Conservation (phyloP, 2,888 invertebrate species). For the Amblyjoppa proteus region DNA sequence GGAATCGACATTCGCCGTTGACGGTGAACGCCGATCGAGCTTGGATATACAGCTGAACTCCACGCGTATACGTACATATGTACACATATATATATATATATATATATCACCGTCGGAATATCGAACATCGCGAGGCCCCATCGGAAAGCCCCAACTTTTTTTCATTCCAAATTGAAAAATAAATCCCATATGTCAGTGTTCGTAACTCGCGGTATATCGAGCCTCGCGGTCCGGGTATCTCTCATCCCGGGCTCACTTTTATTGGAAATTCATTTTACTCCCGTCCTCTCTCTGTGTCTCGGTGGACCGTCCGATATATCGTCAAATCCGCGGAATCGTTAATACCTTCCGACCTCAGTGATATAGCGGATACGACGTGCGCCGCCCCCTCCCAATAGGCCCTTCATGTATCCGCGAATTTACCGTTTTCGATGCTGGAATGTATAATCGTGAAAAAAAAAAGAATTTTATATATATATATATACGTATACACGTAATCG, state of each 20-base stretch:
- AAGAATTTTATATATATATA: background rate
- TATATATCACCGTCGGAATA: background rate
- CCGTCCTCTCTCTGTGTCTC: slow-evolving; percentile 4
- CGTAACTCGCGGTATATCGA: slow-evolving; percentile 49
- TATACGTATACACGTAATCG: background rate
- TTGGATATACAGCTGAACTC: background rate
- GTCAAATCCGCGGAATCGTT: slow-evolving; percentile 58
- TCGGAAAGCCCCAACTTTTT: slow-evolving; percentile 29
- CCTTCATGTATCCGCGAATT: slow-evolving; percentile 2
- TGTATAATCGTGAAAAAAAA: background rate
- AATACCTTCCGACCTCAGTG: slow-evolving; percentile 36
- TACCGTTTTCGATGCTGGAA: background rate
- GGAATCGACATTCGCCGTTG: background rate
- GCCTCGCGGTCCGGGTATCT: slow-evolving; percentile 41
- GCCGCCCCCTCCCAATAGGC: background rate
- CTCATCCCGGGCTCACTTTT: slow-evolving; percentile 69
- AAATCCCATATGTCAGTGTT: slow-evolving; percentile 67
- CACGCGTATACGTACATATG: background rate
- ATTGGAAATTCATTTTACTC: slow-evolving; percentile 73
- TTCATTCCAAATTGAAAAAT: slow-evolving; percentile 69
- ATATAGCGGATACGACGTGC: background rate
- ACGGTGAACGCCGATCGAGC: background rate
- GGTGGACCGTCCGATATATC: slow-evolving; percentile 35
- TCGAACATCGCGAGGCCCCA: background rate
- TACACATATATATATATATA: background rate